A percentile compares a stretch with the other conserved stretches of the same genome.
Conservation (phyloP, 2,113 vertebrate species). For the Pardalotus punctatus region DNA sequence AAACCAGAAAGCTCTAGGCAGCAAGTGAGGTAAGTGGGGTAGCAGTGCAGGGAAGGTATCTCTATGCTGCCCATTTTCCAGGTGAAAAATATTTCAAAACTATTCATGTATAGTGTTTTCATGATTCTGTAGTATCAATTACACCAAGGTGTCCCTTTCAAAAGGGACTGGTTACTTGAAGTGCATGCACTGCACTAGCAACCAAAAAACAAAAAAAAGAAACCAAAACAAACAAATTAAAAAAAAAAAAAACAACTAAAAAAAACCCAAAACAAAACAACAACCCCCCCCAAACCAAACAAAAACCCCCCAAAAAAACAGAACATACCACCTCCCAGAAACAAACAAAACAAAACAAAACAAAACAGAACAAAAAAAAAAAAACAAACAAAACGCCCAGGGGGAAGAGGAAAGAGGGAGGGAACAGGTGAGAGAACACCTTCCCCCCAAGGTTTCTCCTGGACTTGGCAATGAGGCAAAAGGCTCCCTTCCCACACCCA, state of each 20-base stretch:
- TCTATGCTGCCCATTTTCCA: background rate
- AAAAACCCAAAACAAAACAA: background rate
- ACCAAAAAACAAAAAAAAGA: background rate
- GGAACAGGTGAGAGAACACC: no score
- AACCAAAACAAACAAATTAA: background rate
- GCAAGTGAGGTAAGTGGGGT: background rate
- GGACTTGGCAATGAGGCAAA: background rate
- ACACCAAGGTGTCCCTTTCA: background rate
- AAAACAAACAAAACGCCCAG: background rate
- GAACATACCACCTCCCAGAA: no score
- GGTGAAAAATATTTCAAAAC: background rate
- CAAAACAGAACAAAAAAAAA: background rate
- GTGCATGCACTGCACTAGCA: accelerated
- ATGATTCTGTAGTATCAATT: background rate
- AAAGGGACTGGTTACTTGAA: background rate
- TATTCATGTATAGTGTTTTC: background rate
- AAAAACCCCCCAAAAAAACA: background rate
- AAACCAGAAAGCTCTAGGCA: background rate
- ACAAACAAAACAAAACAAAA: background rate
- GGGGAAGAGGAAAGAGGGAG: no score
- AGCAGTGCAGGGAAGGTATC: background rate
- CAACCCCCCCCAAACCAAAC: no score
- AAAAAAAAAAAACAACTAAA: no score
- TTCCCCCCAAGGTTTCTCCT: background rate
- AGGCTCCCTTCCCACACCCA: background rate